Evolutionary conservation across 2,113 vertebrate species (phyloP), one percentile per base, ranked within the genome.

Genomic region (Stomatorhinus ivindoensis): DNA sequence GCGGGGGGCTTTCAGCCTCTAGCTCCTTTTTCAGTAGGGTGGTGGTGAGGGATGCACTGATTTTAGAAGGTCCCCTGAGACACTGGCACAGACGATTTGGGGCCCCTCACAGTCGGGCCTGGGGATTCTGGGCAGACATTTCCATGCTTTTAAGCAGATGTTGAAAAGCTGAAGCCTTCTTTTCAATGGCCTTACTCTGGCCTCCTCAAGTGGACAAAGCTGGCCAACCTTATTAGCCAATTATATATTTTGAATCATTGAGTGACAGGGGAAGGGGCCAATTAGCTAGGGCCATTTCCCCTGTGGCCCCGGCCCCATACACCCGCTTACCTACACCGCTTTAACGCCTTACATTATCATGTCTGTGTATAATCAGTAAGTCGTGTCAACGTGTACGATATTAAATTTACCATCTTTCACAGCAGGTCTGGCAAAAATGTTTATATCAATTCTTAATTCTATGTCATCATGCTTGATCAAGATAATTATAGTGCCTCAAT

Each of bases 41-140:
- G 89, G 93, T 13, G 91, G 89, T 91, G 92, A 92, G 93, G 93
- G 93, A 94, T 92, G 91, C 93, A 94, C 92, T 93, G 35, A 46
- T 89, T 27, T 92, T 93, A 9, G 31, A 91, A 87, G 94, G 93
- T 93, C 93, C 94, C 92, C 91, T 87, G 90, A 95, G 95, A 96
- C 96, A 96, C 94, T 46, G 46, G 91, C 92, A 92, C 91, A 92
- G 87, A 19, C 76, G 50, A 90, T 89, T 93, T 90, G 58, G 48
- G 91, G 92, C 94, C 94, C 94, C 93, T 94, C 92, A 93, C 91
- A 85, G 90, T 42, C 87, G 90, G 90, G 89, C 80, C 24, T 24
- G 86, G 48, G 61, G 50, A 86, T 89, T 53, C 89, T 91, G 92
- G 92, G 93, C 89, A 88, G 87, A 50, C 87, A 90, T 27, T 84